phyloP scores from a whole-genome alignment of 2,113 vertebrate species.

The Scalopus aquaticus region DNA sequence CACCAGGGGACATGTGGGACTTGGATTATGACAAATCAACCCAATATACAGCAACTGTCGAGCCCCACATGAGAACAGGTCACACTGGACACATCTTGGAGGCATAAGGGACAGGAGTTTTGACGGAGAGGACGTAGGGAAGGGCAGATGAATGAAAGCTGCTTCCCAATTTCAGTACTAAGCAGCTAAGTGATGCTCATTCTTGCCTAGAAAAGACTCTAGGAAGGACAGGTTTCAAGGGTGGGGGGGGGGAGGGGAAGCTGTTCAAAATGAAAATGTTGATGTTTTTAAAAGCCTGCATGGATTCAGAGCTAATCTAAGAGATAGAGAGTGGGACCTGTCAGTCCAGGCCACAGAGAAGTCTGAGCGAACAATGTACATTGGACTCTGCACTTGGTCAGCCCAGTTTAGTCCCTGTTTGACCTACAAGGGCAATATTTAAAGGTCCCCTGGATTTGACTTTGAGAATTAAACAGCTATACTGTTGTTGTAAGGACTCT shows the following conservation, averaged over 20 bases:
- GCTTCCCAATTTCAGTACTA: background rate
- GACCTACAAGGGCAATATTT: background rate
- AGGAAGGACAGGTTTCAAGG: background rate
- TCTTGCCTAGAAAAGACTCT: background rate
- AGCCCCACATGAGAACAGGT: background rate
- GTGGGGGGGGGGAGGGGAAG: background rate
- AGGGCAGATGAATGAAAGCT: background rate
- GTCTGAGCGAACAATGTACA: background rate
- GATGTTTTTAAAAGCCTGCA: background rate
- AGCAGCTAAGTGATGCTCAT: background rate
- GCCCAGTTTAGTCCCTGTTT: background rate
- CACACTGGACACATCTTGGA: background rate
- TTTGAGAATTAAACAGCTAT: background rate
- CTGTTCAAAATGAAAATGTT: background rate
- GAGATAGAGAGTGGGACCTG: background rate
- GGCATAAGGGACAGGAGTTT: background rate
- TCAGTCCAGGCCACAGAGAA: background rate
- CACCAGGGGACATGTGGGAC: background rate
- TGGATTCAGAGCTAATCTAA: background rate
- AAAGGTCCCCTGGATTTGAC: background rate
- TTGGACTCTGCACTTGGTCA: background rate
- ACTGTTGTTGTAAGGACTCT: no score
- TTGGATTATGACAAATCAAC: background rate
- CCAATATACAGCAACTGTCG: background rate
- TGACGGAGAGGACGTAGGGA: accelerated